These are phyloP conservation scores for Mola mola DNA, from an alignment of 2,113 vertebrate genomes.

Conservation along the genomic window DNA sequence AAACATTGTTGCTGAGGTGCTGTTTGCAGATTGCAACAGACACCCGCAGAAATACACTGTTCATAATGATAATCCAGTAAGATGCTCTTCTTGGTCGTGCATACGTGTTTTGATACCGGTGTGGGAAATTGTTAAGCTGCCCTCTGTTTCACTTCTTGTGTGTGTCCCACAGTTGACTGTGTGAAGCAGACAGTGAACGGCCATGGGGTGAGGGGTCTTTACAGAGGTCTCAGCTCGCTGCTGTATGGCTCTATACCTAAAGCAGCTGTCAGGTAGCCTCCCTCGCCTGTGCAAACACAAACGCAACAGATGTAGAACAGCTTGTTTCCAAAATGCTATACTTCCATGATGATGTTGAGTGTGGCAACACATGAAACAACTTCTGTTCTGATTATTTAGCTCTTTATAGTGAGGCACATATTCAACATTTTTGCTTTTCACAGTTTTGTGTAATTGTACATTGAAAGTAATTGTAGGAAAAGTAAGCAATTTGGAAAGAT, in stretches of 20 bases:
- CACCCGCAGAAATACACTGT: background rate
- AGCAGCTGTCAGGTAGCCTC: conserved; percentile 89
- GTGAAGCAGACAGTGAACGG: conserved; percentile 88
- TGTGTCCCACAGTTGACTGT: conserved; percentile 82
- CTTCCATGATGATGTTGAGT: too few species aligned
- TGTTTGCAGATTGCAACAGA: background rate
- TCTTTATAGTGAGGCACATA: too few species aligned
- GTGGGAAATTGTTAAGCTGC: background rate
- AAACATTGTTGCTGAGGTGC: too few species aligned
- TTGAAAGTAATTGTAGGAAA: too few species aligned
- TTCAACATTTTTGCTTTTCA: too few species aligned
- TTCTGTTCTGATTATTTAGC: too few species aligned
- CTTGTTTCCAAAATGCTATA: too few species aligned
- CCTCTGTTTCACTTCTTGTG: background rate
- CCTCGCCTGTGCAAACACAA: background rate
- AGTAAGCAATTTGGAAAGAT: too few species aligned
- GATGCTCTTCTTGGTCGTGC: background rate
- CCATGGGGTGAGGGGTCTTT: conserved; percentile 88
- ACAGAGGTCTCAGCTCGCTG: conserved; percentile 90
- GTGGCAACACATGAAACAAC: too few species aligned
- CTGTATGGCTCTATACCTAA: conserved; percentile 96
- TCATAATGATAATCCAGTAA: background rate
- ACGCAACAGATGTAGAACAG: background rate
- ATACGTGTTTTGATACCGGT: background rate
- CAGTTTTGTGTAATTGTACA: too few species aligned